Conservation (phyloP, 2,888 invertebrate genomes). For the Tridacna gigas region DNA sequence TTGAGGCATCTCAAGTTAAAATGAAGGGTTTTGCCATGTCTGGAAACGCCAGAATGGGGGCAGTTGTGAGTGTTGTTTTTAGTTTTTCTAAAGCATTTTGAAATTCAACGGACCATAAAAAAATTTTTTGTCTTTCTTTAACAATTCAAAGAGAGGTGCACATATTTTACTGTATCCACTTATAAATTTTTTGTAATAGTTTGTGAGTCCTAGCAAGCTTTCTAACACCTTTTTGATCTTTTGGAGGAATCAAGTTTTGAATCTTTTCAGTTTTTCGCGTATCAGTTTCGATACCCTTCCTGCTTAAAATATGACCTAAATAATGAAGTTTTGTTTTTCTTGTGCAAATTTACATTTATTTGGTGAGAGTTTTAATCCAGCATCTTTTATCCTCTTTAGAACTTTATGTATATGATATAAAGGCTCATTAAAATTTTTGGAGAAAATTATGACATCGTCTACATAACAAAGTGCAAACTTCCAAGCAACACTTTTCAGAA, state of each 20-base stretch:
- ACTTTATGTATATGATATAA: too few relatives aligned
- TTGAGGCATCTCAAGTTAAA: conserved; percentile 57
- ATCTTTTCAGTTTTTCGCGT: conserved; percentile 42
- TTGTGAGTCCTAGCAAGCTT: conserved; percentile 63
- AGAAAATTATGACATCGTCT: conserved; percentile 63
- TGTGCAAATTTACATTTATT: conserved; percentile 34
- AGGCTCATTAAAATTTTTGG: conserved; percentile 53
- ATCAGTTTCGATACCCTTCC: conserved; percentile 56
- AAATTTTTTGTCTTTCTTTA: conserved; percentile 32
- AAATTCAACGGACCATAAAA: conserved; percentile 51
- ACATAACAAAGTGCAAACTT: conserved; percentile 54
- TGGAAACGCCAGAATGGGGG: conserved; percentile 63
- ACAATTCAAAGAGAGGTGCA: conserved; percentile 46
- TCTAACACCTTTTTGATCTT: conserved; percentile 46
- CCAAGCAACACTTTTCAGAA: conserved; percentile 56
- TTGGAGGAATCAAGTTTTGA: conserved; percentile 52
- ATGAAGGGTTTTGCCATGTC: conserved; percentile 52
- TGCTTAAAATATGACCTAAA: conserved; percentile 58
- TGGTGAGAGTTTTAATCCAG: conserved; percentile 56
- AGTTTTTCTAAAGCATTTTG: conserved; percentile 51
- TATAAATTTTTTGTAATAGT: conserved; percentile 62
- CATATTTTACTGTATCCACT: conserved; percentile 50
- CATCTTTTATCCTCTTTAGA: too few relatives aligned
- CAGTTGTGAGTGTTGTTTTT: conserved; percentile 41
- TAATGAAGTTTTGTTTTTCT: conserved; percentile 54